phyloP scores from a whole-genome alignment of 2,888 invertebrate species.

The Oeneis ivallda region DNA sequence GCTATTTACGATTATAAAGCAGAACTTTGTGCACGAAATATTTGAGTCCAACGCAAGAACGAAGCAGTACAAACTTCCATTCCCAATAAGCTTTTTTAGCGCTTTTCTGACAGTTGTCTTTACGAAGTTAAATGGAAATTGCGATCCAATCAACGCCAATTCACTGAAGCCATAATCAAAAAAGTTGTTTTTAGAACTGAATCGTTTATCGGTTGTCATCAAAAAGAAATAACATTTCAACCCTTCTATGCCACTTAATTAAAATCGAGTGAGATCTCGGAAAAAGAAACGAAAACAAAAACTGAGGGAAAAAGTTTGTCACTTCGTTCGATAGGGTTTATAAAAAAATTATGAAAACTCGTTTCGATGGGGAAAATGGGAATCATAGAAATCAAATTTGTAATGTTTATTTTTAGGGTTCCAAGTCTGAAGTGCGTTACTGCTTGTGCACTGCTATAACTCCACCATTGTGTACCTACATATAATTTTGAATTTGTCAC shows the following conservation, averaged over 20 bases:
- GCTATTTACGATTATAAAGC: background rate
- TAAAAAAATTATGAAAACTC: constrained; percentile 39
- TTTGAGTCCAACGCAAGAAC: constrained; percentile 1
- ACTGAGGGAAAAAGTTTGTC: constrained; percentile 36
- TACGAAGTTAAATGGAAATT: constrained; percentile 51
- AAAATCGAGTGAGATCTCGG: constrained; percentile 55
- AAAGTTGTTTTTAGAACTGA: constrained; percentile 59
- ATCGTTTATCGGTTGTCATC: constrained; percentile 78
- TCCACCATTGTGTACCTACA: background rate
- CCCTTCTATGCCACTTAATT: constrained; percentile 73
- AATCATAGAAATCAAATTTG: constrained; percentile 29
- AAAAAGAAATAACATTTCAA: constrained; percentile 72
- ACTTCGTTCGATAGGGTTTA: constrained; percentile 45
- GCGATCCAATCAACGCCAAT: constrained; percentile 59
- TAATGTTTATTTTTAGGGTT: constrained; percentile 21
- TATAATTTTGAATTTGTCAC: no score
- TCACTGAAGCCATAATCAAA: constrained; percentile 55
- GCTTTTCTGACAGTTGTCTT: constrained; percentile 22
- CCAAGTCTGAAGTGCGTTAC: background rate
- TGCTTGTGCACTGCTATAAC: background rate
- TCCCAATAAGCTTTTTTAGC: constrained; percentile 14
- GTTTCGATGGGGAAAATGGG: constrained; percentile 25
- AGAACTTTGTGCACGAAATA: background rate
- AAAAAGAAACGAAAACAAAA: constrained; percentile 46
- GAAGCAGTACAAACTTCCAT: constrained; percentile 7